These are phyloP conservation scores for Halyomorpha halys DNA, from an alignment of 1,140 invertebrate genomes.

Conservation along the genomic window DNA sequence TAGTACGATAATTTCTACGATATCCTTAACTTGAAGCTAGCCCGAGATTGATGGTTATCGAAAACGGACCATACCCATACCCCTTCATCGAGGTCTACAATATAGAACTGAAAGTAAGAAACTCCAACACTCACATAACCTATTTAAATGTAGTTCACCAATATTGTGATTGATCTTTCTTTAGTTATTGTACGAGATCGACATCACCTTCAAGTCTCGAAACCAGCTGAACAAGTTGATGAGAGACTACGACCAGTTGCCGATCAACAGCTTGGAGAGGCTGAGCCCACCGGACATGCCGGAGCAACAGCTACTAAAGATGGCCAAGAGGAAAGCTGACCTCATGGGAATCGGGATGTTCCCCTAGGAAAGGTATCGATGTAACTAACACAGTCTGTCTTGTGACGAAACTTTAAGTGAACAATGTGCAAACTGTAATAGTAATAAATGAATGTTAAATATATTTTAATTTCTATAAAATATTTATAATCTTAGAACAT, in stretches of 20 bases:
- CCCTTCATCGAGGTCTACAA: conserved; percentile 5
- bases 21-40: not conserved
- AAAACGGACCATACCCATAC: not conserved
- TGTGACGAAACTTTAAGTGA: too few relatives aligned
- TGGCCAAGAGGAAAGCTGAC: not conserved
- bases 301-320: not conserved
- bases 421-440: too few relatives aligned
- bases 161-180: not conserved
- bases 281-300: not conserved
- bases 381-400: too few relatives aligned
- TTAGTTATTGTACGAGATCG: not conserved
- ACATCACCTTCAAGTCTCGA: not conserved
- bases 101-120: not conserved
- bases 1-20: too few relatives aligned
- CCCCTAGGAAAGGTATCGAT: too few relatives aligned
- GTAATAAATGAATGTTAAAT: too few relatives aligned
- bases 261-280: not conserved
- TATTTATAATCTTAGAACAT: too few relatives aligned
- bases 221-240: not conserved
- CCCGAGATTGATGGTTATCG: not conserved
- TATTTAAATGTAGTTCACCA: not conserved
- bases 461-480: too few relatives aligned
- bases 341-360: not conserved
- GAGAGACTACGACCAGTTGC: not conserved
- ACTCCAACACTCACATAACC: not conserved